Conservation (phyloP, 2,888 invertebrate species). For the Aphidoletes aphidimyza region DNA sequence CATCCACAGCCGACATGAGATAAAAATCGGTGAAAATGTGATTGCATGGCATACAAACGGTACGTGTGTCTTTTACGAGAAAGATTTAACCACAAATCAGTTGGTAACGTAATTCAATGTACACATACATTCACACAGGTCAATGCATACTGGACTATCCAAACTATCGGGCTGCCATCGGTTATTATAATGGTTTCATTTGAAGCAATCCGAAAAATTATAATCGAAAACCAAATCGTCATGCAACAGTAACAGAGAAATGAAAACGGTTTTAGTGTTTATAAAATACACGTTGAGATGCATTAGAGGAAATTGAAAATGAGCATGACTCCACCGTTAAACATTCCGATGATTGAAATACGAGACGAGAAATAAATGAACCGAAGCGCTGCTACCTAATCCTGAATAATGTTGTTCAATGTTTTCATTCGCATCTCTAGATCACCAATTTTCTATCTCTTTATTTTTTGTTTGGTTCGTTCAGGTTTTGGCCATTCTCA, state of each 20-base stretch:
- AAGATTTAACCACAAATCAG: conserved; percentile 25
- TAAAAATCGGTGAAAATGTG: conserved; percentile 32
- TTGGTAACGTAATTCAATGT: too few species aligned
- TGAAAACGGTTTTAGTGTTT: neutral
- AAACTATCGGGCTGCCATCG: neutral
- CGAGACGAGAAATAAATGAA: conserved; percentile 21
- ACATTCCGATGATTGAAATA: neutral
- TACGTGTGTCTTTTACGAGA: conserved; percentile 33
- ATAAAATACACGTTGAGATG: neutral
- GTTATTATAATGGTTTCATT: conserved; percentile 15
- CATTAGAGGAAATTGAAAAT: neutral
- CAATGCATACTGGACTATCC: neutral
- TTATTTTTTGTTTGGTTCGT: neutral
- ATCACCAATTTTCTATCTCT: neutral
- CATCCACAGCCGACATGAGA: neutral
- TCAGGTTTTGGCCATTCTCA: neutral
- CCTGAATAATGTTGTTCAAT: neutral
- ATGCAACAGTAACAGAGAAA: neutral
- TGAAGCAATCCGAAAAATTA: neutral
- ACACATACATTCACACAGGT: too few species aligned
- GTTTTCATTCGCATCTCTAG: neutral
- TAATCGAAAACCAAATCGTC: neutral
- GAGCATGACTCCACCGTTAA: conserved; percentile 16
- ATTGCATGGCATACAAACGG: conserved; percentile 31
- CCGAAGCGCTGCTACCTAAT: conserved; percentile 19